Percentiles rank a stretch among this genome's conserved stretches.
These are phyloP conservation scores for Mylabris phalerata DNA, from an alignment of 1,140 invertebrate species.

Conservation along the genomic window DNA sequence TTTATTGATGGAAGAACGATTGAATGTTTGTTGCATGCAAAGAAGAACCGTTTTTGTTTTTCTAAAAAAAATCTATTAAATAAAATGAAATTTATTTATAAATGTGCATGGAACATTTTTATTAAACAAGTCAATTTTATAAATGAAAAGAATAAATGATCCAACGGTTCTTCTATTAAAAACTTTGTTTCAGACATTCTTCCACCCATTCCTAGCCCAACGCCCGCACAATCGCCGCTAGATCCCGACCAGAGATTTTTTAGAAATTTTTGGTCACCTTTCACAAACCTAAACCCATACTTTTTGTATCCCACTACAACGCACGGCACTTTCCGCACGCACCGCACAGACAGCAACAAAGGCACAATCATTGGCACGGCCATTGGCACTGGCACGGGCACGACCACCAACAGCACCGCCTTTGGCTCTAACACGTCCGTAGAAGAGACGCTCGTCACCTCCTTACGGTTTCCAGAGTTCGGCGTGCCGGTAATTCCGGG, in stretches of 20 bases:
- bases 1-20: no score
- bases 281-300: slow-evolving; percentile 51
- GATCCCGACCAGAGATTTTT: slow-evolving; percentile 47
- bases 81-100: no score
- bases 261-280: slow-evolving; percentile 48
- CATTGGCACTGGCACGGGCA: slow-evolving; percentile 37
- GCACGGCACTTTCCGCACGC: slow-evolving; percentile 36
- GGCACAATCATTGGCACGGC: slow-evolving; percentile 30
- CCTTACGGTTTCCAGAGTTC: slow-evolving; percentile 38
- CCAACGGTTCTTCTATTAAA: no score
- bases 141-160: no score
- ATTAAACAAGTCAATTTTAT: no score
- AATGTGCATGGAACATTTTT: no score
- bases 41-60: no score
- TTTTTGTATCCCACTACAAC: slow-evolving; percentile 49
- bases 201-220: slow-evolving; percentile 50
- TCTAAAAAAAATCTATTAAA: no score
- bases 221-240: slow-evolving; percentile 50
- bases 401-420: slow-evolving; percentile 33
- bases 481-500: slow-evolving; percentile 31
- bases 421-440: slow-evolving; percentile 38
- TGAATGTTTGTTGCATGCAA: no score
- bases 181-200: slow-evolving; percentile 52
- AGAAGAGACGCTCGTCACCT: slow-evolving; percentile 41
- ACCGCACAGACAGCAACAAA: slow-evolving; percentile 34